These are phyloP conservation scores for Brachyhypopomus occidentalis DNA, from an alignment of 2,113 vertebrate genomes.

Conservation along the genomic window DNA sequence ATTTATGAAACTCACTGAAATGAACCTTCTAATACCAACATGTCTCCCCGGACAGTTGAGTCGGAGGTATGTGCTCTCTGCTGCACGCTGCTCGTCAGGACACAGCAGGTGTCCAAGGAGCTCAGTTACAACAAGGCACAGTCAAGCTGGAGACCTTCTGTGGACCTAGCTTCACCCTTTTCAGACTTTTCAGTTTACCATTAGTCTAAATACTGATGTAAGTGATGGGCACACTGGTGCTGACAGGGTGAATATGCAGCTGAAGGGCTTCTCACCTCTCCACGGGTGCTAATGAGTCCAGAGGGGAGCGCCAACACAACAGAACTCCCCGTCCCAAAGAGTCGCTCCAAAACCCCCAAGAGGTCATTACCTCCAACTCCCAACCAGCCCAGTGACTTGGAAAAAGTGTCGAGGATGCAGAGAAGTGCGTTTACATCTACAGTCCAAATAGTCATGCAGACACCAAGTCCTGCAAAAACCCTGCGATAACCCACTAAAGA, in stretches of 20 bases:
- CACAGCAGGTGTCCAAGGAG: background rate
- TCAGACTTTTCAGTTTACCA: background rate
- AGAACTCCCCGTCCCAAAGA: background rate
- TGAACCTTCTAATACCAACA: background rate
- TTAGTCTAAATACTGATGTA: background rate
- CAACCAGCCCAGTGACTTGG: background rate
- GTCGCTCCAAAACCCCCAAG: background rate
- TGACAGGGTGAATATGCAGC: background rate
- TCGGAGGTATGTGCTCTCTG: background rate
- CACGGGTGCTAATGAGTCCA: background rate
- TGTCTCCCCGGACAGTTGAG: conserved; percentile 9
- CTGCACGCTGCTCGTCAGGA: conserved; percentile 12
- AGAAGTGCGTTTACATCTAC: conserved; percentile 4
- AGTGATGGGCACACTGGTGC: background rate
- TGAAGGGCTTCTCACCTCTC: background rate
- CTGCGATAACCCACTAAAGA: background rate
- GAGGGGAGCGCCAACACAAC: background rate
- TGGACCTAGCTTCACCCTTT: background rate
- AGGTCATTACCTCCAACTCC: background rate
- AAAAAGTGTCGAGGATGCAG: background rate
- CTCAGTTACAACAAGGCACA: conserved; percentile 13
- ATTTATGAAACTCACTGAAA: conserved; percentile 72
- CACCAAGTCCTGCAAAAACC: background rate
- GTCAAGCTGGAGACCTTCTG: background rate
- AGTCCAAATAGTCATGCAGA: background rate